A percentile compares a stretch with the other conserved stretches of the same genome.
Conservation (phyloP, 2,113 vertebrate species). For the Gallinago jamesoni region DNA sequence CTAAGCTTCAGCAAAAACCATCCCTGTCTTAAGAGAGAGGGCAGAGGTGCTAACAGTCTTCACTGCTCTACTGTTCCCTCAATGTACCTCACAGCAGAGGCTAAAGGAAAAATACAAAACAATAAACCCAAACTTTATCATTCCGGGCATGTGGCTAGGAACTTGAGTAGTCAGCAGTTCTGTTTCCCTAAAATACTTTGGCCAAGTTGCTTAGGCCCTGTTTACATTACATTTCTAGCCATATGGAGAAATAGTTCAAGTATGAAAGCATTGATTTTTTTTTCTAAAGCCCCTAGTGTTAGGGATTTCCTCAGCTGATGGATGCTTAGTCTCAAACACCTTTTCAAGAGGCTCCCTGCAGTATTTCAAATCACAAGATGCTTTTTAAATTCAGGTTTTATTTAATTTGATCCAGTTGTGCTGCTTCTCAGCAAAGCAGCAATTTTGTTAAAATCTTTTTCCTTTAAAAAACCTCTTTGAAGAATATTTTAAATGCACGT, state of each 20-base stretch:
- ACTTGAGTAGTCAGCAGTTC: conserved; percentile 25
- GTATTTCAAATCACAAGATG: conserved; percentile 21
- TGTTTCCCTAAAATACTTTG: conserved; percentile 12
- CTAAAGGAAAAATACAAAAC: background rate
- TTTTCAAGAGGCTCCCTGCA: conserved; percentile 22
- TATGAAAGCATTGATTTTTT: conserved; percentile 7
- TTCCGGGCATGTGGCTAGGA: background rate
- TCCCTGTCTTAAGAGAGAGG: background rate
- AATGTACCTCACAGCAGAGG: background rate
- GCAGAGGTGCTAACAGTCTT: background rate
- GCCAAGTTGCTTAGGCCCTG: background rate
- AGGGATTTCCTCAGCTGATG: conserved; percentile 24
- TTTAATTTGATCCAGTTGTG: conserved; percentile 28
- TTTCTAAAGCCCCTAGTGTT: conserved; percentile 15
- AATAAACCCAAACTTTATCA: background rate
- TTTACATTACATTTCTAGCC: conserved; percentile 37
- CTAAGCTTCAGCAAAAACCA: background rate
- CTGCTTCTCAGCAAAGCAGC: background rate
- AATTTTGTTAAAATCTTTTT: background rate
- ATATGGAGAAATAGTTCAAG: background rate
- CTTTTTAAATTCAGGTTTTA: conserved; percentile 33
- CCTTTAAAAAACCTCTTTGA: background rate
- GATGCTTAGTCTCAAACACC: conserved; percentile 2
- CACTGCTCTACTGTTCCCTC: background rate
- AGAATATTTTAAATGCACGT: background rate